A percentile compares a stretch with the other conserved stretches of the same genome.
Conservation (phyloP, 1,140 invertebrate genomes). For the Lordiphosa clarofinis region DNA sequence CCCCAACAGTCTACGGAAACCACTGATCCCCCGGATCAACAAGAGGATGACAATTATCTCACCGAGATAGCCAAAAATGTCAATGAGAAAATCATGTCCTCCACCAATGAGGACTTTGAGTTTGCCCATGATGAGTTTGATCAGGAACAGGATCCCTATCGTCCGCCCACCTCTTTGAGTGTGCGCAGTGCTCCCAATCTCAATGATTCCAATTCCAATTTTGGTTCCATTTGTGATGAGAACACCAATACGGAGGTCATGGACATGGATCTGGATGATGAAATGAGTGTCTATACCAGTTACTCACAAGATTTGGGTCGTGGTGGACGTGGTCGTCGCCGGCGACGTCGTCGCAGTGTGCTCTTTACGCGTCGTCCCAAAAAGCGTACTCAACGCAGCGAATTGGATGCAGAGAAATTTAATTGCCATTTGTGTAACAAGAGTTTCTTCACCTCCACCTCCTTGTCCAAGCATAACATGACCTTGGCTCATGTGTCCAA, state of each 20-base stretch:
- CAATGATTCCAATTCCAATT: conserved; percentile 72
- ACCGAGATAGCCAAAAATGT: conserved; percentile 78
- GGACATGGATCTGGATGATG: conserved; percentile 78
- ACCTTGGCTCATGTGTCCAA: conserved; percentile 81
- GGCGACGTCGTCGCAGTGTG: conserved; percentile 57
- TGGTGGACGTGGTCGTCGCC: conserved; percentile 35
- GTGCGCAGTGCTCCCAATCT: conserved; percentile 74
- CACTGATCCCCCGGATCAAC: too few species aligned
- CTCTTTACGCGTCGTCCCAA: conserved; percentile 64
- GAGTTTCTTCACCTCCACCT: conserved; percentile 79
- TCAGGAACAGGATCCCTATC: conserved; percentile 52
- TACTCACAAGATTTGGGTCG: conserved; percentile 69
- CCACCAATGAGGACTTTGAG: conserved; percentile 67
- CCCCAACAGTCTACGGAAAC: conserved; percentile 1
- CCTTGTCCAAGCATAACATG: conserved; percentile 80
- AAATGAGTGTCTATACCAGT: conserved; percentile 77
- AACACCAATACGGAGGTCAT: conserved; percentile 77
- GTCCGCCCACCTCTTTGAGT: conserved; percentile 73
- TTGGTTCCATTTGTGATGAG: conserved; percentile 63
- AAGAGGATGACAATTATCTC: conserved; percentile 75
- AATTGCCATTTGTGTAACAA: conserved; percentile 81
- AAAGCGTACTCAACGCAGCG: conserved; percentile 36
- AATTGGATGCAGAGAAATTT: conserved; percentile 49
- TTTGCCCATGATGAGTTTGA: conserved; percentile 74
- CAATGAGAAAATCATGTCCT: conserved; percentile 78